Evolutionary conservation across 2,888 invertebrate genomes (phyloP), one percentile per base, ranked within the genome.

Genomic region (Nemotelus pantherinus): DNA sequence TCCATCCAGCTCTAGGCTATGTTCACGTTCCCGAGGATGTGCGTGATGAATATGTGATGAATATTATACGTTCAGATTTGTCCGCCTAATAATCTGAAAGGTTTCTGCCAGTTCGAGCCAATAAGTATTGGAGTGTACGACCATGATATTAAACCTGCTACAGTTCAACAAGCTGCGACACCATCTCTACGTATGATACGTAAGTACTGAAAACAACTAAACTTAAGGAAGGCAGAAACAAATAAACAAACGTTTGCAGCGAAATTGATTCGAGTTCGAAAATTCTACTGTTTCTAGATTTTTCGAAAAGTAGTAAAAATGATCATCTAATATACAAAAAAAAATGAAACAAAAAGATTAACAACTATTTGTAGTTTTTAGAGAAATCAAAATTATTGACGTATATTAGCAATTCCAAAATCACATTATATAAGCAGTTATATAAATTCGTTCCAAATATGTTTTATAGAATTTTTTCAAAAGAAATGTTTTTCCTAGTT

Each of bases 21-120:
- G 82, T 83, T 41, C 84, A 84, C 55, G 84, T 85, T n/a, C 82
- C 85, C 65, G 85, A 85, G 80, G 84, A 86, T 78, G 81, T 84
- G 74, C 86, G 86, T 77, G 85, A 87, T 81, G 84, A 86, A 81
- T 87, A 83, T 79, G 84, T 87, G 75, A 85, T 86, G 81, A 85
- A 86, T 81, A 81, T 86, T 82, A 82, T 87, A 81, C 85, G 86
- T 77, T 82, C 84, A 78, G 87, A 87, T 83, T 82, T 87, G 65
- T 48, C 64, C n/a, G 79, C 78, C 57, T 77, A 78, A 70, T 55
- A n/a, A 75, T n/a, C 58, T 25, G 25, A 25, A 25, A 25, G 25
- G 25, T 25, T 25, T 25, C 25, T 25, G 25, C 25, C 25, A 25
- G 25, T 1, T 25, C 25, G 25, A 25, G 25, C 25, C 25, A 25